A percentile compares a stretch with the other conserved stretches of the same genome.
phyloP scores from a whole-genome alignment of 2,888 invertebrate genomes.

The Sesia apiformis region DNA sequence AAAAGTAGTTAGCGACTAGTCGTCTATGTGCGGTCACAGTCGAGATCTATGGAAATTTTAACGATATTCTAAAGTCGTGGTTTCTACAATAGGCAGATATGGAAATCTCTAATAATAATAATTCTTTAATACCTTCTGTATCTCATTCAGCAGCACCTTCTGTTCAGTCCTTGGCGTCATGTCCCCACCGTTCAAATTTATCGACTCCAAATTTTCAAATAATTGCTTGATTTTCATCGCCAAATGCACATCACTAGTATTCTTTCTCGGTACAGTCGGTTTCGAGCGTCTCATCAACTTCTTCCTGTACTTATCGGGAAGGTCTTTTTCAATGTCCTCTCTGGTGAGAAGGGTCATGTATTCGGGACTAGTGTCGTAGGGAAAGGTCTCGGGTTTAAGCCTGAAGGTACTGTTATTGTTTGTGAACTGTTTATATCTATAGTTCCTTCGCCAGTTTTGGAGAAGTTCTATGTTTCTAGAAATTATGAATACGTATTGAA shows the following conservation, averaged over 20 bases:
- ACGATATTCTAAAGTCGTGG: too few relatives aligned
- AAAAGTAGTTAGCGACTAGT: too few relatives aligned
- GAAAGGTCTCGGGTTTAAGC: constrained; percentile 34
- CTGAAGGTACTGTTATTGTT: constrained; percentile 23
- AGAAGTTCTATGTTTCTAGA: constrained; percentile 56
- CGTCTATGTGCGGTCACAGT: too few relatives aligned
- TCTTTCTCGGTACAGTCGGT: constrained; percentile 44
- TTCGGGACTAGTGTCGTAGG: constrained; percentile 74
- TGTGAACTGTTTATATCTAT: constrained; percentile 31
- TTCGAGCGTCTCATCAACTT: constrained; percentile 33
- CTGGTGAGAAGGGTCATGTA: constrained; percentile 67
- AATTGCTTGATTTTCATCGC: constrained; percentile 59
- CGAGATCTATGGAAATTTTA: too few relatives aligned
- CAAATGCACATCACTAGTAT: constrained; percentile 44
- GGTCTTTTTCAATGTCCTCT: constrained; percentile 59
- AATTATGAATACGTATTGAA: not conserved
- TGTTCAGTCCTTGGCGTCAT: constrained; percentile 72
- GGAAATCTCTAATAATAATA: too few relatives aligned
- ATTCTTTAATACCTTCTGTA: constrained; percentile 76
- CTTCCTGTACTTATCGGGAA: constrained; percentile 57
- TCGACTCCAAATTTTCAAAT: constrained; percentile 56
- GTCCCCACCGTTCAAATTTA: constrained; percentile 45
- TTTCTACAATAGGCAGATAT: too few relatives aligned
- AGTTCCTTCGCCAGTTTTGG: constrained; percentile 69
- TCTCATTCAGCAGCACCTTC: constrained; percentile 68